Evolutionary conservation across 2,113 vertebrate genomes (phyloP).

Genomic region (Ictalurus furcatus): DNA sequence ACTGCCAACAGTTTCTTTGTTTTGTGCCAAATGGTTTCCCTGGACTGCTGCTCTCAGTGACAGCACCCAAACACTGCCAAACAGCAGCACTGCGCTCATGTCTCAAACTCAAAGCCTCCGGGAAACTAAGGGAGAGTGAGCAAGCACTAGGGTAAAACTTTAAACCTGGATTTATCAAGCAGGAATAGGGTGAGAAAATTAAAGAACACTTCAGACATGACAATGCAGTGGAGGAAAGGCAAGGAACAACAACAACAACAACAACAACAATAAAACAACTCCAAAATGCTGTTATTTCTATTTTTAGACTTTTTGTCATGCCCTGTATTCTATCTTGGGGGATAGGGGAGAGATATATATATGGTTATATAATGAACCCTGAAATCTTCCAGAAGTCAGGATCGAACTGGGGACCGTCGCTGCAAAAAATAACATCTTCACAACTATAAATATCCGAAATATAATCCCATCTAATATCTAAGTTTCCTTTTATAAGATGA

Average conservation of each 20-base stretch:
- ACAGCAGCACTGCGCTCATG: not conserved
- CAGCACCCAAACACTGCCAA: conserved; percentile 40
- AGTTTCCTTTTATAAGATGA: not conserved
- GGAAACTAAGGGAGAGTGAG: not conserved
- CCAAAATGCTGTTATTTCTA: not conserved
- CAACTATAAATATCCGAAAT: not conserved
- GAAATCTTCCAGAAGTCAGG: not conserved
- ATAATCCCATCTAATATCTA: not conserved
- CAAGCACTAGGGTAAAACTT: not conserved
- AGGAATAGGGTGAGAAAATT: not conserved
- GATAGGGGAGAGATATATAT: not conserved
- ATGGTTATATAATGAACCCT: not conserved
- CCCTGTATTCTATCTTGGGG: not conserved
- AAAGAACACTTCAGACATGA: not conserved
- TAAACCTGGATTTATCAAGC: conserved; percentile 7
- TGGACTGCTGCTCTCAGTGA: conserved; percentile 60
- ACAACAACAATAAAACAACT: not conserved
- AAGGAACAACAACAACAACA: not conserved
- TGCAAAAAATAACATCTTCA: not conserved
- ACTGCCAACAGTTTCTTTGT: conserved; percentile 61
- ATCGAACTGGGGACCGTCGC: not conserved
- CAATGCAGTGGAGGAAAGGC: not conserved
- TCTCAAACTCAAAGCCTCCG: not conserved
- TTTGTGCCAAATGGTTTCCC: conserved; percentile 67
- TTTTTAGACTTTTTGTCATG: not conserved